Conservation (phyloP, 1,140 invertebrate genomes). For the Diorhabda elongata region DNA sequence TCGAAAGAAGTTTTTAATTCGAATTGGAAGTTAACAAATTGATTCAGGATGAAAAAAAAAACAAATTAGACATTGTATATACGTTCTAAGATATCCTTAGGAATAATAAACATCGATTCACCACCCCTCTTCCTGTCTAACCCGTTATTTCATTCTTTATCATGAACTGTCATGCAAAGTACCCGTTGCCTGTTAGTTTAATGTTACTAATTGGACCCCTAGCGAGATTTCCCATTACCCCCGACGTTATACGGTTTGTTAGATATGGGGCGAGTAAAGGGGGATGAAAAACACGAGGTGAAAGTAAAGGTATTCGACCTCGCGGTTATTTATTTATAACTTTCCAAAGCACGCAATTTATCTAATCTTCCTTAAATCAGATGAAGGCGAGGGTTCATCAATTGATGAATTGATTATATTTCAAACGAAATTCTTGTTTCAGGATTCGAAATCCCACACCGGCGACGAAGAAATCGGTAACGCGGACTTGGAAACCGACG, state of each 20-base stretch:
- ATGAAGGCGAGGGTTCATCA: no score
- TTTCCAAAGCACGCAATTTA: conserved; percentile 1
- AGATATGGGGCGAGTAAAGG: no score
- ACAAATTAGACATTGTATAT: no score
- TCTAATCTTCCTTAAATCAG: not conserved
- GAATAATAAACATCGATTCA: no score
- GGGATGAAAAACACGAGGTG: not conserved
- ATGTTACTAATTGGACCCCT: not conserved
- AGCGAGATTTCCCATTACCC: not conserved
- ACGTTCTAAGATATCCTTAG: no score
- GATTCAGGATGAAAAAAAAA: no score
- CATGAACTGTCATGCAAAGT: no score
- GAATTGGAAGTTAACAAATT: no score
- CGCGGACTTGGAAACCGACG: conserved; percentile 42
- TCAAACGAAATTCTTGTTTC: not conserved
- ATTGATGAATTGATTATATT: no score
- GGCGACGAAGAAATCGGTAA: conserved; percentile 19
- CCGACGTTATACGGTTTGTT: not conserved
- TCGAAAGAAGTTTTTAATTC: no score
- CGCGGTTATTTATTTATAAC: not conserved
- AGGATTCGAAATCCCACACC: not conserved
- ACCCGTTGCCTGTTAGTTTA: not conserved
- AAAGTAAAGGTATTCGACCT: not conserved
- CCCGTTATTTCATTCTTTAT: no score
- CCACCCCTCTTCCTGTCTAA: no score